Conservation (phyloP, 2,113 vertebrate genomes). For the Hippocampus comes region DNA sequence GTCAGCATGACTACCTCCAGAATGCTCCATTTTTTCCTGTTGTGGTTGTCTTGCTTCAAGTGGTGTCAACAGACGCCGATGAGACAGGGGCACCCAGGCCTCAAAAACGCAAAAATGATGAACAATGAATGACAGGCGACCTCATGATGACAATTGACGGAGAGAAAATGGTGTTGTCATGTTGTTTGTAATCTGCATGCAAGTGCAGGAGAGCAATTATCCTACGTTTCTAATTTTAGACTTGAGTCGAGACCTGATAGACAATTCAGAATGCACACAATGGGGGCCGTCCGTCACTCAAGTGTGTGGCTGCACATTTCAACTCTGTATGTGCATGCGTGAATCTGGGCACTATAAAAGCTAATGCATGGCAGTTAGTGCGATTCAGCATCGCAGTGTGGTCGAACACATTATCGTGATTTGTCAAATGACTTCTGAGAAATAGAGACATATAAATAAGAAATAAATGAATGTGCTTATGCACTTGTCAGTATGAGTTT, state of each 20-base stretch:
- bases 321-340: background rate
- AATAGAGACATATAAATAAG: too few species aligned
- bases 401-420: too few species aligned
- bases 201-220: conserved; percentile 33
- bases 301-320: background rate
- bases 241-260: conserved; percentile 9
- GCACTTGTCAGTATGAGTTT: too few species aligned
- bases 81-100: background rate
- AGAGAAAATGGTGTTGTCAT: background rate
- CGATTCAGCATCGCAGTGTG: too few species aligned
- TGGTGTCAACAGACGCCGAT: background rate
- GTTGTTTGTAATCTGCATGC: conserved; percentile 10
- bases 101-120: conserved; percentile 4
- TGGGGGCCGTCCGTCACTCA: background rate
- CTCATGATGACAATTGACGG: conserved; percentile 17
- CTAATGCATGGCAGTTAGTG: too few species aligned
- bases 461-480: too few species aligned
- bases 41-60: background rate
- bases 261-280: conserved; percentile 25
- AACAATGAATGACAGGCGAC: background rate
- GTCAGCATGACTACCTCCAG: background rate
- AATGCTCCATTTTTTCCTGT: background rate
- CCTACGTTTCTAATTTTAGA: conserved; percentile 38
- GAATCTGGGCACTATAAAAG: background rate
- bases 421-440: too few species aligned